These are phyloP conservation scores for Oeneis ivallda DNA, from an alignment of 2,888 invertebrate genomes.

Conservation along the genomic window DNA sequence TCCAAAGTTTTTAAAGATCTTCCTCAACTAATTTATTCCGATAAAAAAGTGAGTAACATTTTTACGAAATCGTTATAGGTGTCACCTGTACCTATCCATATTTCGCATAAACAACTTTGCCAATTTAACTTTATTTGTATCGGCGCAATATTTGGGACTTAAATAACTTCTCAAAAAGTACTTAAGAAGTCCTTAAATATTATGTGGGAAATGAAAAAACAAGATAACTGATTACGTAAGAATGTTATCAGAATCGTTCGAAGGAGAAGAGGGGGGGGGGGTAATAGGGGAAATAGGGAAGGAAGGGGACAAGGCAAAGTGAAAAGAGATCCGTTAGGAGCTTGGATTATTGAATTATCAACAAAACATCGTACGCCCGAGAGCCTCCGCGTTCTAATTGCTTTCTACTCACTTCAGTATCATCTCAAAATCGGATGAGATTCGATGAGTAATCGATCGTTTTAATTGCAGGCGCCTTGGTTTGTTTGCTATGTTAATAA, in stretches of 20 bases:
- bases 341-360: conserved; percentile 77
- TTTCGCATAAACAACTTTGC: conserved; percentile 65
- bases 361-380: conserved; percentile 75
- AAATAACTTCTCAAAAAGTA: conserved; percentile 65
- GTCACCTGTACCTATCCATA: conserved; percentile 63
- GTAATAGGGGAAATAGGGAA: conserved; percentile 31
- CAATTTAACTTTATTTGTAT: conserved; percentile 81
- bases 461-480: conserved; percentile 53
- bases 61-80: conserved; percentile 58
- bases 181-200: conserved; percentile 61
- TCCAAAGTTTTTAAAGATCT: neutral
- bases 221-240: conserved; percentile 68
- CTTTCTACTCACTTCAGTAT: conserved; percentile 65
- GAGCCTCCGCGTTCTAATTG: conserved; percentile 72
- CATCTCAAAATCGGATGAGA: conserved; percentile 65
- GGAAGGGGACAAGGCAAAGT: conserved; percentile 50
- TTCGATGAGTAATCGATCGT: conserved; percentile 65
- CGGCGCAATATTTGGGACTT: conserved; percentile 66
- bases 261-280: conserved; percentile 40
- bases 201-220: conserved; percentile 66
- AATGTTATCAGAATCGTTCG: conserved; percentile 59
- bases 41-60: conserved; percentile 47
- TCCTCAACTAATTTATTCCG: conserved; percentile 57
- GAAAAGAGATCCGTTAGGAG: conserved; percentile 65
- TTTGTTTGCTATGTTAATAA: conserved; percentile 54